phyloP scores from a whole-genome alignment of 2,797 vertebrate genomes.

The Microctenopoma steveboyesi region DNA sequence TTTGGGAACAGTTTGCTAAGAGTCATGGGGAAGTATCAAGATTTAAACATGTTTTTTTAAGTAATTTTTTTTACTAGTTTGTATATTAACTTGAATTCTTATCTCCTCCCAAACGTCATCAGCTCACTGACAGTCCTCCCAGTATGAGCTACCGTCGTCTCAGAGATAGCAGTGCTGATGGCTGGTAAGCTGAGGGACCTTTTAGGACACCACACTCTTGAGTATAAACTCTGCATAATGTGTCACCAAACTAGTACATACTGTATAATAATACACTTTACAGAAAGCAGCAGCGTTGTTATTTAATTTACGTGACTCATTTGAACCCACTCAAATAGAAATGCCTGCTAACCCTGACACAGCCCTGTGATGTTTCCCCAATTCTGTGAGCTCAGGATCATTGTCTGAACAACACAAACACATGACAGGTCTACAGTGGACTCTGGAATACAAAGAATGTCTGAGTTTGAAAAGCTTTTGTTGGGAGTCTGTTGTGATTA shows the following conservation, averaged over 20 bases:
- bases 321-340: neutral
- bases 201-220: no score
- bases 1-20: neutral
- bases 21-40: no score
- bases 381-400: neutral
- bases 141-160: no score
- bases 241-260: no score
- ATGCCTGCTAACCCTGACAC: neutral
- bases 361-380: neutral
- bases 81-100: no score
- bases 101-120: no score
- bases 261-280: no score
- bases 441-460: neutral
- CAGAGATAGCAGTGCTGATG: no score
- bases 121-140: no score
- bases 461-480: no score
- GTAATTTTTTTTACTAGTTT: neutral
- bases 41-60: neutral
- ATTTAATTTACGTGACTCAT: neutral
- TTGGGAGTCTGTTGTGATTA: neutral
- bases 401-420: neutral
- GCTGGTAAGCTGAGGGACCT: no score
- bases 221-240: no score
- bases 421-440: neutral
- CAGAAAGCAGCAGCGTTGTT: neutral